Evolutionary conservation across 30 jellyfish, hydroid and myxozoan species (phyloP).

Genomic region (Turritopsis dohrnii): DNA sequence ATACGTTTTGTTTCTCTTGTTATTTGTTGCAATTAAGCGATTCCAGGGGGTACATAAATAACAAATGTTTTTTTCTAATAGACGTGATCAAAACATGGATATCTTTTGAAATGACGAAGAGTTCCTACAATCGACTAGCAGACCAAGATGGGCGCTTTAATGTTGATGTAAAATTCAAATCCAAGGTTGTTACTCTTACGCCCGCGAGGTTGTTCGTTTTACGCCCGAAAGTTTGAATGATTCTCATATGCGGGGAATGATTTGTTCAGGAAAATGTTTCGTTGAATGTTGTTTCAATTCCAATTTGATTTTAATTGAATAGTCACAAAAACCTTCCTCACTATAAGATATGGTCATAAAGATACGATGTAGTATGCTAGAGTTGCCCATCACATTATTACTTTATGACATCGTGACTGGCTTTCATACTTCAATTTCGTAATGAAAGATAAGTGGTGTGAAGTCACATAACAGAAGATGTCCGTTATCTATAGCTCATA

Average conservation of each 20-base stretch:
- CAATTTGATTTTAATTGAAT: background rate
- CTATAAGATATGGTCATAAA: too few species aligned
- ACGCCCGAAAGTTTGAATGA: background rate
- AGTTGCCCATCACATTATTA: background rate
- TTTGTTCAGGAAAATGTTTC: background rate
- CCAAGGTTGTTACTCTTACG: conserved; percentile 6
- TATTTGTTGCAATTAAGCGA: background rate
- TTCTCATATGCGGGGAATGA: background rate
- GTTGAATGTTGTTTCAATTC: background rate
- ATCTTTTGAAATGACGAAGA: background rate
- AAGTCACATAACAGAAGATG: too few species aligned
- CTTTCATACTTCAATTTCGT: too few species aligned
- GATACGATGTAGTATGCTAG: background rate
- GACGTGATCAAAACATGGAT: background rate
- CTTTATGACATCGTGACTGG: background rate
- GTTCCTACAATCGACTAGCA: background rate
- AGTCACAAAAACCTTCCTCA: background rate
- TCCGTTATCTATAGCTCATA: too few species aligned
- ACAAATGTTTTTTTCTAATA: background rate
- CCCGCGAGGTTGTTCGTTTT: background rate
- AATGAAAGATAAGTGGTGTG: too few species aligned
- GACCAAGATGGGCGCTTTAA: background rate
- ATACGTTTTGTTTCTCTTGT: background rate
- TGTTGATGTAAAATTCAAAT: background rate
- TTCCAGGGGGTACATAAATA: too few species aligned